Evolutionary conservation across 2,797 vertebrate species (phyloP).

Genomic region (Sitta carolinensis): DNA sequence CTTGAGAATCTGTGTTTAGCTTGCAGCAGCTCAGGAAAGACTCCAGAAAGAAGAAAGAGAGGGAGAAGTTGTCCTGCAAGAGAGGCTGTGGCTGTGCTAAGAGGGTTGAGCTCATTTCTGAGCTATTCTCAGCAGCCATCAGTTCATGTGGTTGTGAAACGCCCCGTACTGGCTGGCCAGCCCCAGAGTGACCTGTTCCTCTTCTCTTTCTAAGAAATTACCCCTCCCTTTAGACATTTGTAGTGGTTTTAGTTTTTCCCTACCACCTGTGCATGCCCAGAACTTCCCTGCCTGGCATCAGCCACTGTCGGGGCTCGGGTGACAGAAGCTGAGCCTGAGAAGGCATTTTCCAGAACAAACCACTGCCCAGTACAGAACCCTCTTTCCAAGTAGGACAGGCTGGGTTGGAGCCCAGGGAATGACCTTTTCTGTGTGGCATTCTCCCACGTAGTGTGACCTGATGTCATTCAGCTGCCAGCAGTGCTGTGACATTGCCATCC

Average conservation of each 20-base stretch:
- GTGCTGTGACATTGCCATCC: background rate
- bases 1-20: background rate
- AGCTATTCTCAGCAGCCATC: background rate
- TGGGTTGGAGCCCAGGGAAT: background rate
- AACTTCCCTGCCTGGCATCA: background rate
- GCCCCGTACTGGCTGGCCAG: background rate
- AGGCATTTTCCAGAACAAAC: background rate
- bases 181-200: background rate
- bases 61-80: background rate
- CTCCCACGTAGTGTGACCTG: slow-evolving; percentile 21
- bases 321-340: background rate
- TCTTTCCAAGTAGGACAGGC: slow-evolving; percentile 31
- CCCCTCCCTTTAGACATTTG: background rate
- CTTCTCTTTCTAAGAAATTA: slow-evolving; percentile 6
- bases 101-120: background rate
- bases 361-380: background rate
- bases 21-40: background rate
- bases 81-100: background rate
- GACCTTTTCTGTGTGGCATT: slow-evolving; percentile 6
- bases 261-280: background rate
- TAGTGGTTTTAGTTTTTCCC: background rate
- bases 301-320: background rate
- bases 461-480: slow-evolving; percentile 1
- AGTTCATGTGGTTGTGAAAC: background rate
- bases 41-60: background rate